Evolutionary conservation across 2,888 invertebrate species (phyloP).

Genomic region (Apamea sordens): DNA sequence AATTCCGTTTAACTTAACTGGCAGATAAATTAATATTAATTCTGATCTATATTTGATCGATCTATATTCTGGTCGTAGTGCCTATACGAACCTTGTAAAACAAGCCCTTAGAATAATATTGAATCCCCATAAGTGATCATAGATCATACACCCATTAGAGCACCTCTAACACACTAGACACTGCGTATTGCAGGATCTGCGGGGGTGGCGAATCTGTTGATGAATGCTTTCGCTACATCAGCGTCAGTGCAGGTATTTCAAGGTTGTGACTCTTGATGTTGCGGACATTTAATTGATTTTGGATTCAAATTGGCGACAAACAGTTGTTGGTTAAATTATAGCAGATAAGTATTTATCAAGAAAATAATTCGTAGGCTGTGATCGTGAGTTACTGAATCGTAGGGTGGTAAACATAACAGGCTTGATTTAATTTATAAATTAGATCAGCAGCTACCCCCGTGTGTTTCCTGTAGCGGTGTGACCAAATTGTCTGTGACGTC

Average conservation of each 20-base stretch:
- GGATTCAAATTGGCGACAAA: background rate
- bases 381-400: background rate
- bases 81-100: background rate
- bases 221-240: background rate
- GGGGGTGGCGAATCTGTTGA: background rate
- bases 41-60: background rate
- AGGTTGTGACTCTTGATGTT: background rate
- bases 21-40: background rate
- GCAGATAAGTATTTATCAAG: background rate
- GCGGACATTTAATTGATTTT: background rate
- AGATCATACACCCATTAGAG: background rate
- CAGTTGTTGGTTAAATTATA: background rate
- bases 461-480: conserved; percentile 1
- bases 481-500: conserved; percentile 49
- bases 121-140: background rate
- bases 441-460: conserved; percentile 8
- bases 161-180: background rate
- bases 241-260: background rate
- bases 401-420: background rate
- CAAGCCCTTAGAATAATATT: background rate
- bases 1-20: background rate
- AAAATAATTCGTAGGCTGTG: background rate
- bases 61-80: background rate
- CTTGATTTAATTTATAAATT: conserved; percentile 38
- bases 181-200: no score